Evolutionary conservation across 1,140 invertebrate genomes (phyloP).

Genomic region (Mesaphorura yosii): DNA sequence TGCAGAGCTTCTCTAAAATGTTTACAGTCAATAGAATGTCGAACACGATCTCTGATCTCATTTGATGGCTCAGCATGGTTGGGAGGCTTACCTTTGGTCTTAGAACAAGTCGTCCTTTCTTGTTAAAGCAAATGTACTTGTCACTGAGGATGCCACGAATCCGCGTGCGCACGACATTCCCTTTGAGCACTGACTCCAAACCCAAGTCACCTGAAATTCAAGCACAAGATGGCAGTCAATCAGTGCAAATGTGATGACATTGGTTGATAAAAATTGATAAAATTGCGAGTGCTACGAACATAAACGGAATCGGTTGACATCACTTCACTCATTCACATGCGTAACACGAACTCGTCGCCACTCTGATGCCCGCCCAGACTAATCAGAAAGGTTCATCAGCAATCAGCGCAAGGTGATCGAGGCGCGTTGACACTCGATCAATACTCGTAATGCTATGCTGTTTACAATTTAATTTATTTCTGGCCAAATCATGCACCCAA

Average conservation of each 20-base stretch:
- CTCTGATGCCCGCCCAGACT: too few relatives aligned
- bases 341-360: not conserved
- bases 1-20: not conserved
- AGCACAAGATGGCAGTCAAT: not conserved
- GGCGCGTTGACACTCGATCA: too few relatives aligned
- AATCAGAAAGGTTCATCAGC: too few relatives aligned
- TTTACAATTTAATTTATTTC: too few relatives aligned
- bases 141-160: constrained; percentile 6
- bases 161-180: constrained; percentile 3
- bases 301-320: not conserved
- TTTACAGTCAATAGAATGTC: too few relatives aligned
- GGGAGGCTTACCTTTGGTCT: constrained; percentile 19
- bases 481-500: too few relatives aligned
- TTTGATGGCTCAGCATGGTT: not conserved
- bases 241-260: too few relatives aligned
- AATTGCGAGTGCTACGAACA: not conserved
- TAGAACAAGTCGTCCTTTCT: constrained; percentile 10
- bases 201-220: constrained; percentile 6
- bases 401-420: too few relatives aligned
- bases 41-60: not conserved
- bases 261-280: not conserved
- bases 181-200: constrained; percentile 5
- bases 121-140: constrained; percentile 17
- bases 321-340: not conserved
- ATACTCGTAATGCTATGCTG: too few relatives aligned